A percentile compares a stretch with the other conserved stretches of the same genome.
These are phyloP conservation scores for Drosophila sulfurigaster DNA, from an alignment of 1,140 invertebrate species.

Conservation along the genomic window DNA sequence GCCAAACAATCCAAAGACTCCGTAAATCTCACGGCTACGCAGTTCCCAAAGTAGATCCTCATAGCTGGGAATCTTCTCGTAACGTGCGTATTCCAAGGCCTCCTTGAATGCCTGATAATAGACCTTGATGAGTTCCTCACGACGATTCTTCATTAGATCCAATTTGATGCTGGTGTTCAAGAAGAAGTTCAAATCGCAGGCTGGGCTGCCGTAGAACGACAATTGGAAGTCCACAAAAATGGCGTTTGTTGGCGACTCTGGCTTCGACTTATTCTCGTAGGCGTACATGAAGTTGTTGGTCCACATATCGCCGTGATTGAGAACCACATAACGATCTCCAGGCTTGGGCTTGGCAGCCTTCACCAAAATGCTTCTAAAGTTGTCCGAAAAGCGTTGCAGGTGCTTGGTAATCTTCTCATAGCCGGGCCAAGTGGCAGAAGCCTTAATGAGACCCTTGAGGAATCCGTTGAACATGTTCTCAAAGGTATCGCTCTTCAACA, in stretches of 20 bases:
- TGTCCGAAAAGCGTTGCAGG: slow-evolving; percentile 84
- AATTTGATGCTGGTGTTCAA: slow-evolving; percentile 73
- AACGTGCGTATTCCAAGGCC: slow-evolving; percentile 83
- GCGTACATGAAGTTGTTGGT: slow-evolving; percentile 89
- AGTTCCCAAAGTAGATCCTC: slow-evolving; percentile 77
- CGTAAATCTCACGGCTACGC: slow-evolving; percentile 74
- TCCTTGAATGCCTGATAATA: slow-evolving; percentile 72
- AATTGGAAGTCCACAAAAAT: slow-evolving; percentile 86
- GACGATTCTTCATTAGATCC: slow-evolving; percentile 68
- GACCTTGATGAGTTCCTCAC: slow-evolving; percentile 76
- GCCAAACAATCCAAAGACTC: slow-evolving; percentile 67
- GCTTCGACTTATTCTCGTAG: slow-evolving; percentile 85
- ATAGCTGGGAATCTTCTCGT: slow-evolving; percentile 83
- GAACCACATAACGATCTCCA: slow-evolving; percentile 83
- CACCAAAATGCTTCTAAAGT: slow-evolving; percentile 80
- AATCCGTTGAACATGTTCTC: slow-evolving; percentile 66
- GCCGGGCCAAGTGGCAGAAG: slow-evolving; percentile 58
- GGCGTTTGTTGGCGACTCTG: slow-evolving; percentile 85
- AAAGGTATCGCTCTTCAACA: slow-evolving; percentile 64
- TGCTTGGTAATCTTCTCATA: slow-evolving; percentile 67
- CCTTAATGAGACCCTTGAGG: slow-evolving; percentile 68
- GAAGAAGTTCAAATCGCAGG: slow-evolving; percentile 78
- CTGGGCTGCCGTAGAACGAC: slow-evolving; percentile 76
- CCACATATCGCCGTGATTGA: slow-evolving; percentile 89
- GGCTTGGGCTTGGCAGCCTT: slow-evolving; percentile 69